Percentiles rank a stretch among this genome's conserved stretches.
These are phyloP conservation scores for Neolamprologus falcicula DNA, from an alignment of 2,113 vertebrate genomes.

Conservation along the genomic window DNA sequence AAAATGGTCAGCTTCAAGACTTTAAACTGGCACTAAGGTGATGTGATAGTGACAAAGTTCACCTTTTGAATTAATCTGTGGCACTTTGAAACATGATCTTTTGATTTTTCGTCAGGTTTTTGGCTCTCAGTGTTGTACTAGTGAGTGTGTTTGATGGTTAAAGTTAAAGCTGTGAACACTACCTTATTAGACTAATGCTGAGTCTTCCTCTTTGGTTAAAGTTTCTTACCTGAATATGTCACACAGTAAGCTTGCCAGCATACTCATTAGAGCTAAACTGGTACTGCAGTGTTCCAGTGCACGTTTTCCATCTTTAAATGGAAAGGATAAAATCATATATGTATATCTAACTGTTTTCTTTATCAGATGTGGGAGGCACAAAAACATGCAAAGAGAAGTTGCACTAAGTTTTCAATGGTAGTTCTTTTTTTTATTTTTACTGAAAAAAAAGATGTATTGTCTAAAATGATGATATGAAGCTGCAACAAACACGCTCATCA, in stretches of 20 bases:
- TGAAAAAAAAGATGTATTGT: not conserved
- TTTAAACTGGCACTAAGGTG: not conserved
- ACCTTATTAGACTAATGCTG: not conserved
- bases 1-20: not conserved
- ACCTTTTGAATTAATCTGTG: not conserved
- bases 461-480: not conserved
- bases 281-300: not conserved
- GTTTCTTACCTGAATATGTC: not conserved
- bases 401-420: not conserved
- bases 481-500: not conserved
- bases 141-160: not conserved
- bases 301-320: not conserved
- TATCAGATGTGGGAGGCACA: not conserved
- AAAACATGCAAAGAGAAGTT: not conserved
- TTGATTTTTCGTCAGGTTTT: rapidly evolving
- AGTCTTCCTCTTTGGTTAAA: not conserved
- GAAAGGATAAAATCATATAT: not conserved
- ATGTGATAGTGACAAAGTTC: not conserved
- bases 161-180: not conserved
- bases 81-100: not conserved
- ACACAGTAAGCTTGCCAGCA: not conserved
- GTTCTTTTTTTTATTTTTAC: not conserved
- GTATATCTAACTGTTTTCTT: not conserved
- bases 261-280: not conserved
- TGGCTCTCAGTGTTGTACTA: not conserved